These are phyloP conservation scores for Bombus soroeensis DNA, from an alignment of 1,140 invertebrate genomes.

Conservation along the genomic window DNA sequence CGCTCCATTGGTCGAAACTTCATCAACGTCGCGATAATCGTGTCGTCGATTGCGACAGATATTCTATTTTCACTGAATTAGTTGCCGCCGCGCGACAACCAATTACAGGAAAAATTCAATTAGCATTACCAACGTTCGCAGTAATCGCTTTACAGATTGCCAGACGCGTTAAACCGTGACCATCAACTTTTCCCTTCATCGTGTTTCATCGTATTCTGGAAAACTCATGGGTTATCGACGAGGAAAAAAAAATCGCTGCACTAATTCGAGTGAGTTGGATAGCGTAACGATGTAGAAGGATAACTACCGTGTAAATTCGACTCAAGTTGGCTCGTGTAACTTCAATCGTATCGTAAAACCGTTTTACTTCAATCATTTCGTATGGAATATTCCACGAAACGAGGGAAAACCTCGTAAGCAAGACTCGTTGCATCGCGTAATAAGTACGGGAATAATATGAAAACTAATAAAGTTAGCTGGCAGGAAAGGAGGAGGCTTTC, in stretches of 20 bases:
- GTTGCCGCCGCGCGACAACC: conserved; percentile 24
- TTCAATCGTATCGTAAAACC: no score
- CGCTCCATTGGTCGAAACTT: conserved; percentile 61
- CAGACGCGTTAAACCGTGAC: background rate
- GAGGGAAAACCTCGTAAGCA: no score
- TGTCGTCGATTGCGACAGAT: conserved; percentile 57
- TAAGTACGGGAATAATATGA: background rate
- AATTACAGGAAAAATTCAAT: conserved; percentile 50
- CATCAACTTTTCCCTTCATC: background rate
- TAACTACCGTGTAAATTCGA: no score
- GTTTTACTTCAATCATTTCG: no score
- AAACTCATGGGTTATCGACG: background rate
- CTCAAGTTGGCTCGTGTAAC: no score
- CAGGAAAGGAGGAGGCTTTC: no score
- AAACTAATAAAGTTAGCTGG: background rate
- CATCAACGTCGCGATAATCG: conserved; percentile 65
- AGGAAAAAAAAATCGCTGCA: background rate
- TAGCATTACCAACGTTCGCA: conserved; percentile 24
- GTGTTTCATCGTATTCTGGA: background rate
- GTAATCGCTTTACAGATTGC: conserved; percentile 42
- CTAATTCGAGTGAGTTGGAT: no score
- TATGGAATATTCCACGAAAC: no score
- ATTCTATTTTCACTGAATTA: conserved; percentile 62
- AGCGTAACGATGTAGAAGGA: no score
- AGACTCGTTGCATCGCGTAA: background rate